Percentiles rank a stretch among this genome's conserved stretches.
These are phyloP conservation scores for Drosophila paramelanica DNA, from an alignment of 2,888 invertebrate genomes.

Conservation along the genomic window DNA sequence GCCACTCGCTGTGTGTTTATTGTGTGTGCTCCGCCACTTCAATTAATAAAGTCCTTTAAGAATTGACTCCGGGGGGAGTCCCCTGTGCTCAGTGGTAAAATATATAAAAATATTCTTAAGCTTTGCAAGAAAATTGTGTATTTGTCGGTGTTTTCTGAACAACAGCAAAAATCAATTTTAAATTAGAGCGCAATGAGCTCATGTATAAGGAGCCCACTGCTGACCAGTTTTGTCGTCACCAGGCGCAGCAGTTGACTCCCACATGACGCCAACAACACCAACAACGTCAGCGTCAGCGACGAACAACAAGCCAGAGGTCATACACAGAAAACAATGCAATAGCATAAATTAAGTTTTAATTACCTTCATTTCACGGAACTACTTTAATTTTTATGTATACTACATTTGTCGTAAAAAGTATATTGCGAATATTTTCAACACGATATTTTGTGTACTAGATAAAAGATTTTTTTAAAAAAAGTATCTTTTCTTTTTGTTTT, in stretches of 20 bases:
- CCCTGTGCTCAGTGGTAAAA: background rate
- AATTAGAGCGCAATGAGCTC: conserved; percentile 74
- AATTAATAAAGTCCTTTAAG: conserved; percentile 43
- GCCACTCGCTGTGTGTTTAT: conserved; percentile 26
- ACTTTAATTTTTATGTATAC: background rate
- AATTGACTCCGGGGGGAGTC: background rate
- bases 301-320: conserved; percentile 56
- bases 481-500: too few species aligned
- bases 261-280: conserved; percentile 28
- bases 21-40: conserved; percentile 33
- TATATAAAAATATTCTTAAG: background rate
- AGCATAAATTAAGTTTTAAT: background rate
- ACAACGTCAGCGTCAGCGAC: conserved; percentile 8
- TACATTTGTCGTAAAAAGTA: too few species aligned
- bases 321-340: conserved; percentile 4
- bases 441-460: too few species aligned
- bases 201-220: conserved; percentile 40
- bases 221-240: conserved; percentile 31
- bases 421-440: too few species aligned
- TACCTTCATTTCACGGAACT: background rate
- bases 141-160: conserved; percentile 1
- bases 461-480: too few species aligned
- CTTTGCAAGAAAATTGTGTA: conserved; percentile 3
- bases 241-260: conserved; percentile 38
- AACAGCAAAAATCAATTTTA: conserved; percentile 71